A percentile compares a stretch with the other conserved stretches of the same genome.
Evolutionary conservation across 2,888 invertebrate species (phyloP).

Genomic region (Andrena chrysosceles): DNA sequence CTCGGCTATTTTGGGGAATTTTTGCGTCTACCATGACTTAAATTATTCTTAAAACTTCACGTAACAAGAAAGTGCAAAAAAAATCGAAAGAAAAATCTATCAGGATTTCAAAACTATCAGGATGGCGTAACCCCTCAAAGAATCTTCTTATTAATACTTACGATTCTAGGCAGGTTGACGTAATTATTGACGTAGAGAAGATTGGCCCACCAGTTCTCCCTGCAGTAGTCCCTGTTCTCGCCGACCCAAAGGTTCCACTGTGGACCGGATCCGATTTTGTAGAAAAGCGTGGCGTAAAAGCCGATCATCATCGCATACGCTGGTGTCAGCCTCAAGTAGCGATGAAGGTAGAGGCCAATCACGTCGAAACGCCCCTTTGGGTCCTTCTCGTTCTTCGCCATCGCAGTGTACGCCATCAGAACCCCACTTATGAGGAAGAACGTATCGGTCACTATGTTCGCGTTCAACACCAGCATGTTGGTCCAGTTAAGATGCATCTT

Average conservation of each 20-base stretch:
- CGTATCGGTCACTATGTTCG: slow-evolving; percentile 80
- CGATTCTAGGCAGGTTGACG: slow-evolving; percentile 78
- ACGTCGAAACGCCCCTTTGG: slow-evolving; percentile 85
- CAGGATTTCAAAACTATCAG: no score
- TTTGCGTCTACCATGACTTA: no score
- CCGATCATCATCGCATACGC: slow-evolving; percentile 90
- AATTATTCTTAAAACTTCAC: no score
- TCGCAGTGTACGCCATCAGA: slow-evolving; percentile 76
- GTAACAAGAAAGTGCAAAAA: no score
- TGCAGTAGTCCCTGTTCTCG: slow-evolving; percentile 80
- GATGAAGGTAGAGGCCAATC: slow-evolving; percentile 87
- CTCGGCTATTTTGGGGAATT: no score
- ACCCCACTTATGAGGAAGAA: slow-evolving; percentile 82
- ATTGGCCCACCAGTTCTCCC: slow-evolving; percentile 84
- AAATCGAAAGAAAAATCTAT: no score
- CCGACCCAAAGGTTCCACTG: slow-evolving; percentile 89
- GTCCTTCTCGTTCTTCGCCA: slow-evolving; percentile 67
- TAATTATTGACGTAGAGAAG: slow-evolving; percentile 84
- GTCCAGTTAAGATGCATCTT: slow-evolving; percentile 78
- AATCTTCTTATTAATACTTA: slow-evolving; percentile 60
- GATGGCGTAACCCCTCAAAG: no score
- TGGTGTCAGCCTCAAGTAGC: slow-evolving; percentile 91
- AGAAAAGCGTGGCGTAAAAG: slow-evolving; percentile 90
- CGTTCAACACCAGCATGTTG: slow-evolving; percentile 80
- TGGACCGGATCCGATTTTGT: slow-evolving; percentile 90